Conservation (phyloP, 2,888 invertebrate species). For the Rhogogaster chlorosoma region DNA sequence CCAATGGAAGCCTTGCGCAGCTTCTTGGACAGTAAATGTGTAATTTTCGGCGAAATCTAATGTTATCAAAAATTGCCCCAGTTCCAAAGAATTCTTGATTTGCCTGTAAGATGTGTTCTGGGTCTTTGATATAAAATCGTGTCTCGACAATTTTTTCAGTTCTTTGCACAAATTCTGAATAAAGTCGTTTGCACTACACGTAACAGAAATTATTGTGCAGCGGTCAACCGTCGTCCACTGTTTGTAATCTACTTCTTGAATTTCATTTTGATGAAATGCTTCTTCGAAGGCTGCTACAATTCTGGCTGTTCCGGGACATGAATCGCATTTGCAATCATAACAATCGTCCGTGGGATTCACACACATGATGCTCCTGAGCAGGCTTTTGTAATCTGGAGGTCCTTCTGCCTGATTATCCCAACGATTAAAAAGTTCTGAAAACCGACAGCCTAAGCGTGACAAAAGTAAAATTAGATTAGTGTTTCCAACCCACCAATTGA, state of each 20-base stretch:
- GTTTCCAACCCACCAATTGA: no score
- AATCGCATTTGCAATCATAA: slow-evolving; percentile 39
- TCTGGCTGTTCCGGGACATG: slow-evolving; percentile 40
- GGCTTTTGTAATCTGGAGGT: neutral
- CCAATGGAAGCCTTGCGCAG: slow-evolving; percentile 58
- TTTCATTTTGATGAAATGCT: slow-evolving; percentile 42
- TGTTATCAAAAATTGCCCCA: slow-evolving; percentile 54
- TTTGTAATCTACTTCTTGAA: slow-evolving; percentile 51
- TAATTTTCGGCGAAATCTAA: slow-evolving; percentile 64
- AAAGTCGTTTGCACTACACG: slow-evolving; percentile 45
- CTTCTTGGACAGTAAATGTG: slow-evolving; percentile 58
- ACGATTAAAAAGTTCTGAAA: neutral
- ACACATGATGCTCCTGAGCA: slow-evolving; percentile 47
- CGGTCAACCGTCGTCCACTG: slow-evolving; percentile 49
- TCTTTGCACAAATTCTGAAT: slow-evolving; percentile 35
- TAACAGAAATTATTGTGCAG: slow-evolving; percentile 38
- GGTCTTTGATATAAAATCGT: slow-evolving; percentile 57
- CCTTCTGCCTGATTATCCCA: neutral
- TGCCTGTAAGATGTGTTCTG: slow-evolving; percentile 55
- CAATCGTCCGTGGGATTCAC: slow-evolving; percentile 39
- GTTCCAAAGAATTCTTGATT: slow-evolving; percentile 54
- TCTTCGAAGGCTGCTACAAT: slow-evolving; percentile 38
- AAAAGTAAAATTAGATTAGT: no score
- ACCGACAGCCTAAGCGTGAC: neutral
- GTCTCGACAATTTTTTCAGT: slow-evolving; percentile 48